Base-by-base conservation (phyloP, 2,797 vertebrate genomes). In the Eulemur rubriventer region DNA sequence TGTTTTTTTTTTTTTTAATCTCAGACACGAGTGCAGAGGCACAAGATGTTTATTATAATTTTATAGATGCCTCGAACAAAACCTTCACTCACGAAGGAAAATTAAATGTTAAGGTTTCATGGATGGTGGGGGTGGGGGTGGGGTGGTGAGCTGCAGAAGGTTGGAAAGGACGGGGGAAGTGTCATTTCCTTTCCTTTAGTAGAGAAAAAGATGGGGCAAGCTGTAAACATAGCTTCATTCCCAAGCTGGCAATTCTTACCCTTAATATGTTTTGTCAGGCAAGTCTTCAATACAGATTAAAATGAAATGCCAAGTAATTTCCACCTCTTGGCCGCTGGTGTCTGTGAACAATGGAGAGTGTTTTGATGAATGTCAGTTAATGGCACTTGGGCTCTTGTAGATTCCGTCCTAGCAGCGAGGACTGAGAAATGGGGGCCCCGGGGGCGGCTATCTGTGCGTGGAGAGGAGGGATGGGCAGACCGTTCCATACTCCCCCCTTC, bases 211-310 rank as follows among this genome's bases (percentile, higher is more conserved):
- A 57, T 22, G 88, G 91, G 94, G 94, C 80, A 70, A 93, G 94
- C 97, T 95, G 35, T 46, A 46, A 3, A 0, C 96, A 93, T 41
- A 85, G 94, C 94, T 96, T 96, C 78, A 13, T 91, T 97, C 95
- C 96, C 41, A 11, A 94, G 92, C 96, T 65, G 24, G 52, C 91
- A 93, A 0, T 96, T 96, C 96, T 97, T 97, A 94, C 85, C 14
- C 84, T 38, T 96, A 96, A 95, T 97, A 57, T 97, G 97, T 98
- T 98, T 97, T 98, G 97, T 98, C 97, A 97, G 95, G 83, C 96
- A 20, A 90, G 94, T 97, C 96, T 97, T 89, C 97, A 76, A 59
- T 97, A 91, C 89, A 81, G 94, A 94, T 96, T 94, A 94, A 95
- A 96, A 97, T 96, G 96, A 94, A 95, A 96, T 65, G 84, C 88